Base-by-base conservation (phyloP, 2,113 vertebrate genomes). In the Hydrochoerus hydrochaeris region DNA sequence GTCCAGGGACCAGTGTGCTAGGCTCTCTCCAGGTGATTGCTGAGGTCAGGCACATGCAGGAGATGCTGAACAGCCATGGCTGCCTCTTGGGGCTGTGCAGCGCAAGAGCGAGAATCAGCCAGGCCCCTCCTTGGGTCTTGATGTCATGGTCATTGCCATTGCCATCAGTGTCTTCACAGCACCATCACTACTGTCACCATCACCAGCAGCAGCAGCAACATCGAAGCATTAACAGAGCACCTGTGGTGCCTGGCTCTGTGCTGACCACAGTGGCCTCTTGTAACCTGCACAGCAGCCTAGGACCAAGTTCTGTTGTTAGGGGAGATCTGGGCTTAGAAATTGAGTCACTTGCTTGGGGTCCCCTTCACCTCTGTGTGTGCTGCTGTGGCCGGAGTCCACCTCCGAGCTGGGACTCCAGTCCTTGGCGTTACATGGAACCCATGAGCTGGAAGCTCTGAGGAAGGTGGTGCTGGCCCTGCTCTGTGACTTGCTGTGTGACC, bases 31-130 rank as follows among this genome's bases (percentile, higher is more conserved):
- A 28, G 62, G 89, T 14, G 65, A 10, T 12, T 16, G 67, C 30
- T 12, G 12, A 0, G 8, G 28, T 9, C 78, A 19, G 52, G n/a
- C 9, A 26, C 17, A 10, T 5, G 0, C 10, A 44, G 65, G 77
- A n/a, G 32, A 7, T 1, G 2, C n/a, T 0, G 6, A 7, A 1
- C 7, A 4, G 20, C 14, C 32, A 14, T 0, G 9, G 35, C 12
- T 0, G 0, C 60, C 19, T 60, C 58, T 3, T 10, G 19, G 28
- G 35, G 60, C 22, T 44, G 4, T 0, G n/a, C 4, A 32, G 11
- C 11, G 24, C 35, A 28, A 44, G 52, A 49, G 58, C 52, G 13
- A 54, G 44, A 71, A 9, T 2, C 4, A 63, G 0, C 46, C 19
- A 9, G 7, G 3, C 3, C 16, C 41, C 16, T 26, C 20, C 52